These are phyloP conservation scores for Cryptosula pallasiana DNA, from an alignment of 2,888 invertebrate genomes.

Conservation along the genomic window DNA sequence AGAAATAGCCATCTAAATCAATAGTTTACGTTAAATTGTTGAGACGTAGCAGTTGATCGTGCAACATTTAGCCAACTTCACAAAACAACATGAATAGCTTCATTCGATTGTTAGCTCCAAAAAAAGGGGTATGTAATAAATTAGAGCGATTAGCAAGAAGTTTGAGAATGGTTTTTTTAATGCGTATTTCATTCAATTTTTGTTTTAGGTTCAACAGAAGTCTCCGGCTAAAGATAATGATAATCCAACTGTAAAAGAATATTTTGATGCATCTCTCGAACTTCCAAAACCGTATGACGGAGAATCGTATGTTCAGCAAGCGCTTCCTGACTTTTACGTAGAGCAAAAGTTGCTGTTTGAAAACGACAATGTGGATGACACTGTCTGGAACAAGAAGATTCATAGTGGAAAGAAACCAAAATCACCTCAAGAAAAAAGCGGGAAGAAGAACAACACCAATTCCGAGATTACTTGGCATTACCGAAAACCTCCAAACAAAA, in stretches of 20 bases:
- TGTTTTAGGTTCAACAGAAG: too few relatives aligned
- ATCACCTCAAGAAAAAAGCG: background rate
- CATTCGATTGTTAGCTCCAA: too few relatives aligned
- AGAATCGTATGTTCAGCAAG: background rate
- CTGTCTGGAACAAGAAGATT: background rate
- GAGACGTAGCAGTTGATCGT: too few relatives aligned
- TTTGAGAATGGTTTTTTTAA: too few relatives aligned
- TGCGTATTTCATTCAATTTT: too few relatives aligned
- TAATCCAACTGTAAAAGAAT: background rate
- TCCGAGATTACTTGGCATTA: constrained; percentile 16
- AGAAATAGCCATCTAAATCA: too few relatives aligned
- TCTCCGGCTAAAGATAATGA: too few relatives aligned
- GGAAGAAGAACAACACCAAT: background rate
- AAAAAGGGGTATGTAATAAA: too few relatives aligned
- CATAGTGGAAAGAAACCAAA: background rate
- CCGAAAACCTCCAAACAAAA: constrained; percentile 3
- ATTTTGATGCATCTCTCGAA: background rate
- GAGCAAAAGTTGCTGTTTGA: background rate
- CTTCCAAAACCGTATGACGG: background rate
- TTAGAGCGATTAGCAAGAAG: too few relatives aligned
- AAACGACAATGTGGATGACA: constrained; percentile 3
- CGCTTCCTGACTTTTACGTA: background rate
- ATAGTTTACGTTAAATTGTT: too few relatives aligned
- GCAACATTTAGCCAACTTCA: too few relatives aligned
- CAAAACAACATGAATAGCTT: too few relatives aligned